Base-by-base conservation (phyloP, 2,888 invertebrate species). In the Cantharis nigra region DNA sequence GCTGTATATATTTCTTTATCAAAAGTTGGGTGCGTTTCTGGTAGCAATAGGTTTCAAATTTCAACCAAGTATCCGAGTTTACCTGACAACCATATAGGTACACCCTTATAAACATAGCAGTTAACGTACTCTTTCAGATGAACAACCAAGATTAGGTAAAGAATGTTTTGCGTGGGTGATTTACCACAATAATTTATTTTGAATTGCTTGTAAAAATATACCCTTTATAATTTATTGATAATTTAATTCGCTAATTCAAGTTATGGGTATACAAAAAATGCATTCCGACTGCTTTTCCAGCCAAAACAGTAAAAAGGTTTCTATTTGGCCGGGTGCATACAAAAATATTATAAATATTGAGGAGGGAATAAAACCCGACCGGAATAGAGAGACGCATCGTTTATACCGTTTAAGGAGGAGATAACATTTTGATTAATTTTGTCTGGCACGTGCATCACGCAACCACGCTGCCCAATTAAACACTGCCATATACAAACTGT, bases 31-130 rank as follows among this genome's bases (percentile, higher is more conserved):
- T 77, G 80, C 78, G 80, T 80, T 80, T 78, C 79, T 81, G 80
- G 81, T 81, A 81, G 81, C 81, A 70, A 26, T 77, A 62, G 79
- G 79, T 80, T 72, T 81, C 80, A 79, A 80, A 80, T 81, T 80
- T 81, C 81, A 78, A 72, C 72, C 70, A 74, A 79, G 77, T 77
- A 77, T 78, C 71, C 70, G 71, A 76, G 69, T 79, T 78, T 80
- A 79, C 79, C 80, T 80, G 81, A 72, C 75, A 69, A 67, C 71
- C 71, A 63, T 70, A 71, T 26, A 28, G 71, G 71, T 71, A 64
- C 71, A 69, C 73, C 63, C 71, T 72, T 75, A 77, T 74, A 77
- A 72, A 79, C 77, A 79, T 72, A 72, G 76, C 72, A 76, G 76
- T 72, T 76, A 76, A 78, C 78, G 70, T 79, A 77, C 71, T 77